A percentile compares a stretch with the other conserved stretches of the same genome.
These are phyloP conservation scores for Drosophila cognata DNA, from an alignment of 2,888 invertebrate species.

Conservation along the genomic window DNA sequence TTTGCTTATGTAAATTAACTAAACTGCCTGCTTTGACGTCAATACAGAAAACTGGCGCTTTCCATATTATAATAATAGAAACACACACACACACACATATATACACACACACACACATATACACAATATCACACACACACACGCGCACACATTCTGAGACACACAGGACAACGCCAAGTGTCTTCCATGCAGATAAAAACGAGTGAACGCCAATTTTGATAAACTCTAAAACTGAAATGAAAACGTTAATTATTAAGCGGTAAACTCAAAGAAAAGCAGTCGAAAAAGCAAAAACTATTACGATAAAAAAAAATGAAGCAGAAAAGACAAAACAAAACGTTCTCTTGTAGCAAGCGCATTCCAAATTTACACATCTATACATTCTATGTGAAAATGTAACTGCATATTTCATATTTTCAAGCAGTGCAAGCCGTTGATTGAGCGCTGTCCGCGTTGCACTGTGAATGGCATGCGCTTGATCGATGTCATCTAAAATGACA, in stretches of 20 bases:
- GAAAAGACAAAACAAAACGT: constrained; percentile 39
- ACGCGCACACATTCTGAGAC: constrained; percentile 25
- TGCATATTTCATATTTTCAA: constrained; percentile 33
- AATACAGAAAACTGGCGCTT: constrained; percentile 77
- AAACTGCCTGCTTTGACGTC: constrained; percentile 81
- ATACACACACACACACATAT: constrained; percentile 29
- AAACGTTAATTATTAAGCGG: constrained; percentile 62
- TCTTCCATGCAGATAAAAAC: constrained; percentile 61
- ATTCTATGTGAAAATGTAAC: constrained; percentile 1
- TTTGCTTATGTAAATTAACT: constrained; percentile 74
- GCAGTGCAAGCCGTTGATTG: constrained; percentile 36
- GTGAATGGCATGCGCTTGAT: constrained; percentile 25
- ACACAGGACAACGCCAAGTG: constrained; percentile 64
- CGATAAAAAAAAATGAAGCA: constrained; percentile 28
- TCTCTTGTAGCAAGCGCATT: constrained; percentile 62
- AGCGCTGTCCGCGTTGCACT: constrained; percentile 28
- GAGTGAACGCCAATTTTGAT: constrained; percentile 53
- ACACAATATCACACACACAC: constrained; percentile 30
- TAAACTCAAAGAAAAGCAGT: constrained; percentile 63
- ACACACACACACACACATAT: constrained; percentile 41
- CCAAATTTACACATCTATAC: constrained; percentile 35
- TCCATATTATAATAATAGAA: constrained; percentile 76
- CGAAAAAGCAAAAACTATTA: constrained; percentile 44
- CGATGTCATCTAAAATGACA: constrained; percentile 19
- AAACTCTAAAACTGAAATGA: constrained; percentile 35